phyloP scores from a whole-genome alignment of 2,797 vertebrate genomes.

The Eulemur rubriventer region DNA sequence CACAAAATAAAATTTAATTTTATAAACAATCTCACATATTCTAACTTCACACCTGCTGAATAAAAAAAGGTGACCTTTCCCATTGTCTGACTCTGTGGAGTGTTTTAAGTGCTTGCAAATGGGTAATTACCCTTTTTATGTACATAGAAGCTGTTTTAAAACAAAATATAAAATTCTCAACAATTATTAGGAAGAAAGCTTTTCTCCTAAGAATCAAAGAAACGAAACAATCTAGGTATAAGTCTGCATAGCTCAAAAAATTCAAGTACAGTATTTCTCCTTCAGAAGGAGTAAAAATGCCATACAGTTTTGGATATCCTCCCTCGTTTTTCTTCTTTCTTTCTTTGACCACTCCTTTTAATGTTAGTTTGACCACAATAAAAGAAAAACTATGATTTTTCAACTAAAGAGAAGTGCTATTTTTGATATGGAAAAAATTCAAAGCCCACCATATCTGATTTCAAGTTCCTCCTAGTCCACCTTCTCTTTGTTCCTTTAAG shows the following conservation, averaged over 20 bases:
- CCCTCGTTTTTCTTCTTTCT: not conserved
- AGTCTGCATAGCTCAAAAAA: conserved; percentile 67
- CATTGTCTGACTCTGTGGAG: conserved; percentile 45
- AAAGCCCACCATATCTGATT: conserved; percentile 58
- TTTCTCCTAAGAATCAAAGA: conserved; percentile 64
- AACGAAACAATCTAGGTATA: conserved; percentile 61
- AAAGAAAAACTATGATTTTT: conserved; percentile 52
- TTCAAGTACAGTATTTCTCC: conserved; percentile 73
- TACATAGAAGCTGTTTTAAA: conserved; percentile 63
- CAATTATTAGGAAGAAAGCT: conserved; percentile 58
- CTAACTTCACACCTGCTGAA: conserved; percentile 58
- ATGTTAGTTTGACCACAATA: conserved; percentile 47
- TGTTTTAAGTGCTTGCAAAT: conserved; percentile 49
- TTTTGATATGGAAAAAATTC: conserved; percentile 62
- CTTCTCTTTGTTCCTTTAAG: conserved; percentile 67
- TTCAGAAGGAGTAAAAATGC: conserved; percentile 58
- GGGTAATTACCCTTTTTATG: conserved; percentile 26
- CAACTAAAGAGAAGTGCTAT: conserved; percentile 45
- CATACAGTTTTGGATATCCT: not conserved
- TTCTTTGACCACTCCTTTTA: conserved; percentile 23
- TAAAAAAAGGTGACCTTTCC: conserved; percentile 56
- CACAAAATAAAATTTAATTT: conserved; percentile 79
- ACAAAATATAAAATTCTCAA: conserved; percentile 53
- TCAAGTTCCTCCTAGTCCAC: not conserved
- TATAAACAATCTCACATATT: conserved; percentile 68